These are phyloP conservation scores for Trachelus iudaicus DNA, from an alignment of 2,888 invertebrate genomes.

Conservation along the genomic window DNA sequence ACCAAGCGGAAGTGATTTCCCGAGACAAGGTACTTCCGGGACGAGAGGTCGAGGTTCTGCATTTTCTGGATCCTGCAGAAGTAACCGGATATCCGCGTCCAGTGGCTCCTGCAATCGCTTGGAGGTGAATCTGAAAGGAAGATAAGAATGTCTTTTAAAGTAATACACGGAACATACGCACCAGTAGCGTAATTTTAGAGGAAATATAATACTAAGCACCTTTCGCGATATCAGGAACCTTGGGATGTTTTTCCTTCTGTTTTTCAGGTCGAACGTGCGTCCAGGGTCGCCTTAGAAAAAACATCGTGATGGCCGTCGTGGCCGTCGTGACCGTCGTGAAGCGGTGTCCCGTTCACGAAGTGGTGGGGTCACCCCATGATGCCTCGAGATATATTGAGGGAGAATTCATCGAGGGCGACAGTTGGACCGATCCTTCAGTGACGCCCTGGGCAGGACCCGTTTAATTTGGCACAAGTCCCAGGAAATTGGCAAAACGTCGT, in stretches of 20 bases:
- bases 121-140: background rate
- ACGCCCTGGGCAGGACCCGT: background rate
- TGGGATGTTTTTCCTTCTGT: constrained; percentile 26
- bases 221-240: background rate
- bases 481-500: background rate
- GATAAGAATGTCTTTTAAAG: background rate
- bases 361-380: background rate
- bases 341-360: background rate
- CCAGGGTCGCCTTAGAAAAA: constrained; percentile 1
- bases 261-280: constrained; percentile 13
- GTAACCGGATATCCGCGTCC: background rate
- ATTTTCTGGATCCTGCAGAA: background rate
- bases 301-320: background rate
- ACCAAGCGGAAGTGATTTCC: background rate
- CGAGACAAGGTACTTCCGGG: background rate
- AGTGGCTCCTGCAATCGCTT: background rate
- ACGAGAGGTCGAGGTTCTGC: background rate
- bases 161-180: background rate
- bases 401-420: background rate
- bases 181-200: background rate
- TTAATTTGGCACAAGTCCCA: background rate
- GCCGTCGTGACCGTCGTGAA: background rate
- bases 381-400: background rate
- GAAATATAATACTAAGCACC: background rate
- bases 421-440: background rate